Conservation (phyloP, 2,888 invertebrate genomes). For the Diaprepes abbreviatus region DNA sequence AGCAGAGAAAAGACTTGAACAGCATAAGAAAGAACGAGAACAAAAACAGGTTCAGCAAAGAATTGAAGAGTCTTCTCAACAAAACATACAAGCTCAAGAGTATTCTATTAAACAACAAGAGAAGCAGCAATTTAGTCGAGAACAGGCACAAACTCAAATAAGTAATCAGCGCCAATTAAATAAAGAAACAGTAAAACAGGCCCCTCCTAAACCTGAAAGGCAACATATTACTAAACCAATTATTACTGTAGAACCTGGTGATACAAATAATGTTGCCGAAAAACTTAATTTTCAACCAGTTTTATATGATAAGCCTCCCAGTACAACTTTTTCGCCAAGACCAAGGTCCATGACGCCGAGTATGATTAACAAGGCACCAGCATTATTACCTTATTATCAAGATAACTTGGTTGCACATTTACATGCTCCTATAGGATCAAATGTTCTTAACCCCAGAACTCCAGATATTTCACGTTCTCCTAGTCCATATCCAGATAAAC, state of each 20-base stretch:
- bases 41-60: too few relatives aligned
- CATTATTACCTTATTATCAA: conserved; percentile 84
- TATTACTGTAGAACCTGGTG: conserved; percentile 59
- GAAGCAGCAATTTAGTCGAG: not conserved
- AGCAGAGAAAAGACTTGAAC: conserved; percentile 54
- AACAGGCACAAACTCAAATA: not conserved
- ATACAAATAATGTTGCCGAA: conserved; percentile 66
- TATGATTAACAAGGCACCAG: conserved; percentile 80
- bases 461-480: conserved; percentile 75
- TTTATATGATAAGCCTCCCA: conserved; percentile 68
- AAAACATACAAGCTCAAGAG: not conserved
- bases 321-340: conserved; percentile 71
- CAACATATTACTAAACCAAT: conserved; percentile 57
- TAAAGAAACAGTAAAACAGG: conserved; percentile 23
- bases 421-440: conserved; percentile 73
- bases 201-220: conserved; percentile 25
- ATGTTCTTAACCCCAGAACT: conserved; percentile 74
- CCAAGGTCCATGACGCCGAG: conserved; percentile 78
- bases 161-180: not conserved
- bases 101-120: conserved; percentile 1
- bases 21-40: conserved; percentile 47
- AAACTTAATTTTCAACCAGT: conserved; percentile 72
- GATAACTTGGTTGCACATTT: conserved; percentile 81
- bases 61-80: too few relatives aligned
- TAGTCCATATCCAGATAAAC: conserved; percentile 70